Conservation (phyloP, 2,888 invertebrate genomes). For the Ormyrus pomaceus region DNA sequence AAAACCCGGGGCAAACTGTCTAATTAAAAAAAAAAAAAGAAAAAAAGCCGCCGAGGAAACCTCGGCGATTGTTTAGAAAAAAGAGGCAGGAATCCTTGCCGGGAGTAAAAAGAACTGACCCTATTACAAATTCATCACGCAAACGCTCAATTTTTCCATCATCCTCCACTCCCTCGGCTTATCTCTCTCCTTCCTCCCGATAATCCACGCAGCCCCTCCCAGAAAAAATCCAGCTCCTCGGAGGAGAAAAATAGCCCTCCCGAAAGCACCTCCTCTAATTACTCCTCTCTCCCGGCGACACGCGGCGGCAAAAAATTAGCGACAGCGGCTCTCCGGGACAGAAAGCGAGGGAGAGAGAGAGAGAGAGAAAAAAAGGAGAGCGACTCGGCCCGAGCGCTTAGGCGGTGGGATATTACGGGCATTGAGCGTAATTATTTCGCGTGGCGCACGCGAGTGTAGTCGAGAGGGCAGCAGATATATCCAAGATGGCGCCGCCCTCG, state of each 20-base stretch:
- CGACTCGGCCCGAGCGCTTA: background rate
- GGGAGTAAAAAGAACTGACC: too few species aligned
- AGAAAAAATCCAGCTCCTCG: background rate
- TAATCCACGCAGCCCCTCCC: background rate
- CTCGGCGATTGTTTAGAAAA: too few species aligned
- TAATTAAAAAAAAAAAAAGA: too few species aligned
- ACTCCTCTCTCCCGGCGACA: too few species aligned
- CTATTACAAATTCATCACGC: background rate
- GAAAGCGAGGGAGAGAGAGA: background rate
- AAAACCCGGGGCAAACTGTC: too few species aligned
- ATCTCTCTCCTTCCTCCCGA: background rate
- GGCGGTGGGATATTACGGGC: background rate
- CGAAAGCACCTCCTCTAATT: background rate
- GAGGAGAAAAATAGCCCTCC: background rate
- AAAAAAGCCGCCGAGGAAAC: too few species aligned
- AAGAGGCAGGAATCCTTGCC: too few species aligned
- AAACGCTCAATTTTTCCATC: constrained; percentile 2
- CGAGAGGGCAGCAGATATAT: constrained; percentile 7
- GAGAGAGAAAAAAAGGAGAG: background rate
- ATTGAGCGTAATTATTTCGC: constrained; percentile 46
- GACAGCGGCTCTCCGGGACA: too few species aligned
- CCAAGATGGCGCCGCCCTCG: constrained; percentile 48
- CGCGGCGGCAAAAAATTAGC: too few species aligned
- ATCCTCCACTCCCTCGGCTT: background rate
- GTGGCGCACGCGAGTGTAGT: constrained; percentile 10